Conservation (phyloP, 2,113 vertebrate species). For the Oenanthe melanoleuca region DNA sequence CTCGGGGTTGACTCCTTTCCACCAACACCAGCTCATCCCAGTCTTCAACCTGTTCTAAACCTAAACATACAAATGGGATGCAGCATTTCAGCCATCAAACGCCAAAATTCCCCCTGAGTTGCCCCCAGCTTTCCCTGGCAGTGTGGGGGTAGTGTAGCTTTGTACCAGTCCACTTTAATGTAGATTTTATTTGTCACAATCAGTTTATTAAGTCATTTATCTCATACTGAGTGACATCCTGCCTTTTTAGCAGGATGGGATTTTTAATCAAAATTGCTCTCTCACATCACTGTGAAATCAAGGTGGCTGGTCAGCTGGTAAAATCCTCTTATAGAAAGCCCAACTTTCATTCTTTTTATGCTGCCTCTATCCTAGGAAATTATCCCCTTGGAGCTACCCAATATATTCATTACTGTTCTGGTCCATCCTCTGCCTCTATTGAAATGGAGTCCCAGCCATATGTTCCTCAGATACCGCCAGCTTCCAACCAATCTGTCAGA, state of each 20-base stretch:
- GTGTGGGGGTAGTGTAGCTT: neutral
- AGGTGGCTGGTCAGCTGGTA: constrained; percentile 2
- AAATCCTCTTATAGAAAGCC: constrained; percentile 39
- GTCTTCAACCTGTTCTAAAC: neutral
- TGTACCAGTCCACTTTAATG: neutral
- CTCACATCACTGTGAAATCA: neutral
- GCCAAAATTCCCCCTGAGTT: neutral
- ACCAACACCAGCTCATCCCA: neutral
- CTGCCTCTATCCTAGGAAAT: constrained; percentile 9
- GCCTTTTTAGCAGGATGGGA: neutral
- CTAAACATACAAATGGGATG: neutral
- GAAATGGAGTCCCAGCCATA: neutral
- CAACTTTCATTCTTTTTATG: constrained; percentile 14
- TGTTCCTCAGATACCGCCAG: constrained; percentile 36
- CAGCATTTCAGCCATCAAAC: neutral
- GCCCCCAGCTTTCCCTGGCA: neutral
- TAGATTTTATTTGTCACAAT: neutral
- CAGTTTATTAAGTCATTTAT: neutral
- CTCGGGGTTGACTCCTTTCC: neutral
- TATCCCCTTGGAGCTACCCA: constrained; percentile 16
- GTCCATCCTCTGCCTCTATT: constrained; percentile 8
- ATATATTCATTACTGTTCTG: neutral
- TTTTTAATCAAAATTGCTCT: constrained; percentile 36
- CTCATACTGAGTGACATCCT: neutral
- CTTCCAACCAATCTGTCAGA: constrained; percentile 47